Evolutionary conservation across 2,797 vertebrate species (phyloP), one percentile per base, ranked within the genome.

Genomic region (Chanos chanos): DNA sequence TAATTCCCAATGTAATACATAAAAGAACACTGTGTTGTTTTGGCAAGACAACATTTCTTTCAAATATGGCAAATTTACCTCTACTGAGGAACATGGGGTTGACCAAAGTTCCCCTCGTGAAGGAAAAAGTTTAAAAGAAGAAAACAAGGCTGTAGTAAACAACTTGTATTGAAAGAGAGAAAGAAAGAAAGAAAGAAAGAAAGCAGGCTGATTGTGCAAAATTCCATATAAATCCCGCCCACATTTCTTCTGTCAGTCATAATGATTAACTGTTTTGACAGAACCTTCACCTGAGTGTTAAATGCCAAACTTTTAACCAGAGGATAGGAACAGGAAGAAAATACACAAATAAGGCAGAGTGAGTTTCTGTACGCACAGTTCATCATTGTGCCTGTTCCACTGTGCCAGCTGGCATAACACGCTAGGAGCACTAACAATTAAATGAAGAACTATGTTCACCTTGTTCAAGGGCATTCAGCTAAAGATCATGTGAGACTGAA

Each of bases 171-270:
- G 6, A 10, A 39, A 18, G n/a, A 3, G 9, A 9, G 33, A 30
- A 16, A 44, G 39, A 22, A 2, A 27, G 12, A 34, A 12, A 39
- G 9, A 45, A 24, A 4, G 13, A 31, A 34, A 15, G 15, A 31
- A 21, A 5, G 47, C 50, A 5, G 4, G 47, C 2, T 68, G 68
- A 70, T 59, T 60, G 52, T 67, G 63, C 41, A 59, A 77, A 66
- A 52, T 41, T 59, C 66, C 61, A 64, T 49, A 51, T 50, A 66
- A 45, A 52, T 48, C 50, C 41, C 27, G 21, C 47, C 36, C 49
- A 52, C 25, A 44, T 31, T 31, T 25, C 3, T 12, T 41, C 25
- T 9, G 12, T 28, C 19, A 25, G 22, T 15, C 7, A 30, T 1
- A 40, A 27, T 13, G 19, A 56, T 30, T 64, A 47, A 41, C 55